A percentile compares a stretch with the other conserved stretches of the same genome.
phyloP scores from a whole-genome alignment of 2,113 vertebrate species.

The Myiozetetes cayanensis region DNA sequence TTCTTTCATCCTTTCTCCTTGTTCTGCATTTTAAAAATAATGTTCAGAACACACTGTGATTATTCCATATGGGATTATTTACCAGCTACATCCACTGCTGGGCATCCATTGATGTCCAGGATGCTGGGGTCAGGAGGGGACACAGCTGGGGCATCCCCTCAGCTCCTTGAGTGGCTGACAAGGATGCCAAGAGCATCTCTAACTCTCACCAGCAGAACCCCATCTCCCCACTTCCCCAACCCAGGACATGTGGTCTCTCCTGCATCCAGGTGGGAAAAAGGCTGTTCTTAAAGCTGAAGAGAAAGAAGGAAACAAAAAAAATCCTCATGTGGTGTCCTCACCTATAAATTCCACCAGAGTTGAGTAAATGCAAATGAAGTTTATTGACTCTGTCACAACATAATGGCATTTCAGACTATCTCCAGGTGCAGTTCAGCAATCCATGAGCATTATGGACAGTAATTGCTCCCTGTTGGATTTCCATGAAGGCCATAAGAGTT shows the following conservation, averaged over 20 bases:
- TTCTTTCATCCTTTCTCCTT: neutral
- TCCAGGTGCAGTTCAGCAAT: neutral
- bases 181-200: neutral
- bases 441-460: neutral
- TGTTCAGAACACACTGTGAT: neutral
- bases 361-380: neutral
- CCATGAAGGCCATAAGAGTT: neutral
- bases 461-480: neutral
- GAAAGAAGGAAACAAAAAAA: neutral
- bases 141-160: neutral
- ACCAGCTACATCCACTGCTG: neutral
- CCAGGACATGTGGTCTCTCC: fast-evolving
- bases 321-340: neutral
- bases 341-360: neutral
- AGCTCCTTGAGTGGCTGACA: neutral
- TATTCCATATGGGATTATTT: neutral
- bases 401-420: neutral
- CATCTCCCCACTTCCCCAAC: fast-evolving
- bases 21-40: neutral
- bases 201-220: neutral
- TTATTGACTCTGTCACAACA: neutral
- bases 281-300: neutral
- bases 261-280: neutral
- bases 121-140: neutral
- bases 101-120: neutral